Conservation (phyloP, 2,888 invertebrate genomes). For the Coleophora deauratella region DNA sequence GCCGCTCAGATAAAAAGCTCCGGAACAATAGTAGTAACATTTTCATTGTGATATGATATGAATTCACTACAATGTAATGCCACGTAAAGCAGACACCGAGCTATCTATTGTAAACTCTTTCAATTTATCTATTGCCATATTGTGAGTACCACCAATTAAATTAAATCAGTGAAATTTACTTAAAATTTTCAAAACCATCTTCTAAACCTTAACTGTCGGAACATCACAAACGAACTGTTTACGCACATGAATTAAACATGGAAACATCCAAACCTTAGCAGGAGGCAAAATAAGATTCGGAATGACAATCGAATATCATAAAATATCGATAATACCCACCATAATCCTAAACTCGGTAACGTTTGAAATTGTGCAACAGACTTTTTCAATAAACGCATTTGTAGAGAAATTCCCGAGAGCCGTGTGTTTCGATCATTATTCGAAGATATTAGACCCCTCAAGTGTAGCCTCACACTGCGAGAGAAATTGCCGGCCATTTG, state of each 20-base stretch:
- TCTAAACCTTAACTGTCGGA: slow-evolving; percentile 6
- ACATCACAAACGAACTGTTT: slow-evolving; percentile 32
- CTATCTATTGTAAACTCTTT: slow-evolving; percentile 23
- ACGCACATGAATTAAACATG: slow-evolving; percentile 30
- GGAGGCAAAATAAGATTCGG: slow-evolving; percentile 26
- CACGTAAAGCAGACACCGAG: slow-evolving; percentile 29
- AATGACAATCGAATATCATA: slow-evolving; percentile 26
- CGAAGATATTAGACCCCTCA: slow-evolving; percentile 53
- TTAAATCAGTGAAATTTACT: too few species aligned
- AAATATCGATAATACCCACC: slow-evolving; percentile 36
- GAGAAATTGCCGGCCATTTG: slow-evolving; percentile 59
- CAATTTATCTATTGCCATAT: background rate
- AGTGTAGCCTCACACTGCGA: slow-evolving; percentile 53
- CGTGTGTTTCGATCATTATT: slow-evolving; percentile 56
- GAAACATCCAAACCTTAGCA: slow-evolving; percentile 27
- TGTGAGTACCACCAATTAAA: too few species aligned
- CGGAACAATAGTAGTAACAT: slow-evolving; percentile 57
- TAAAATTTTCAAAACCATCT: too few species aligned
- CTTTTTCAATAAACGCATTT: slow-evolving; percentile 56
- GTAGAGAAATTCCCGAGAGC: slow-evolving; percentile 47
- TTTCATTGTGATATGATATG: slow-evolving; percentile 44
- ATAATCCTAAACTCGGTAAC: slow-evolving; percentile 36
- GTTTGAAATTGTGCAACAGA: slow-evolving; percentile 45
- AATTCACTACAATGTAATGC: slow-evolving; percentile 26
- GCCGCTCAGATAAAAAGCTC: slow-evolving; percentile 46